Evolutionary conservation across 2,113 vertebrate genomes (phyloP).

Genomic region (Panthera uncia): DNA sequence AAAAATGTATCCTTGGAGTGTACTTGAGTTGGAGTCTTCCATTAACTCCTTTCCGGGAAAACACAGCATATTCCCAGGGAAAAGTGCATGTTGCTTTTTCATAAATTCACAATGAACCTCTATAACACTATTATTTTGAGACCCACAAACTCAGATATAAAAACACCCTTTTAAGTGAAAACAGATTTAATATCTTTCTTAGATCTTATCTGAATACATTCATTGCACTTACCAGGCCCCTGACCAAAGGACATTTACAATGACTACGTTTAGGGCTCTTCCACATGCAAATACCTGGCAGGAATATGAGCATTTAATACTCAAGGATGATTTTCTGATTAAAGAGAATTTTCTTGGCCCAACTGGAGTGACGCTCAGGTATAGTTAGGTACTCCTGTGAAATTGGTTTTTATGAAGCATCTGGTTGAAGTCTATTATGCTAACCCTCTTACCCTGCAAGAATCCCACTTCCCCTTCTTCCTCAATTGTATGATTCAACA

Average conservation of each 20-base stretch:
- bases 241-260: not conserved
- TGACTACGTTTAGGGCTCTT: not conserved
- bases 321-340: slow-evolving; percentile 27
- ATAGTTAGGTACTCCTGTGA: not conserved
- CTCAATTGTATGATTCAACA: not conserved
- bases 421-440: not conserved
- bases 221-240: not conserved
- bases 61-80: not conserved
- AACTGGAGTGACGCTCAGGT: not conserved
- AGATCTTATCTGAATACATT: slow-evolving; percentile 2
- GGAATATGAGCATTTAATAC: not conserved
- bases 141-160: not conserved
- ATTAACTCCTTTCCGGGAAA: slow-evolving; percentile 29
- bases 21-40: not conserved
- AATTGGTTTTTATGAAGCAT: not conserved
- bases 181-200: not conserved
- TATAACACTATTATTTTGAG: not conserved
- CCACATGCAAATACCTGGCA: not conserved
- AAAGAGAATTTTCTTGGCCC: slow-evolving; percentile 3
- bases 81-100: not conserved
- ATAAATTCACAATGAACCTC: not conserved
- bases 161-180: not conserved
- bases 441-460: not conserved
- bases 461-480: not conserved
- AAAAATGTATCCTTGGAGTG: slow-evolving; percentile 21